Evolutionary conservation across 2,888 invertebrate species (phyloP), one percentile per base, ranked within the genome.

Genomic region (Hypomecis atomaria): DNA sequence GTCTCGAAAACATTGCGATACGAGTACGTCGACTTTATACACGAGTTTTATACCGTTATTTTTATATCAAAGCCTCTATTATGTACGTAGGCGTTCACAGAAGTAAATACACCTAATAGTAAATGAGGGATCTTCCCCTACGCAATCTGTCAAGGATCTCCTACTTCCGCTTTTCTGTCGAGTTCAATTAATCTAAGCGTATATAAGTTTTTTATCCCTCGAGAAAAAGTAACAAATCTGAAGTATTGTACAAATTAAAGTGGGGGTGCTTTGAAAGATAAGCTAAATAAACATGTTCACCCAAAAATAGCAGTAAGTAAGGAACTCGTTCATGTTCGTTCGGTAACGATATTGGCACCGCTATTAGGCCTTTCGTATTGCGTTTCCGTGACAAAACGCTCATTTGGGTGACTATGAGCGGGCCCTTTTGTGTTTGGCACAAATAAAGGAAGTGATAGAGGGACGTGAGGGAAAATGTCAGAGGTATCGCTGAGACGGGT

Each of bases 391-490:
- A 72, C 67, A 65, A 69, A 72, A 70, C 64, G 69, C 70, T 70
- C 67, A 67, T 67, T 67, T 62, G 50, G 64, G 57, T 45, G 61
- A 65, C 65, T 70, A 64, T 60, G 59, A 63, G 60, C 65, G 45
- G 62, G 60, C 59, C 67, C 66, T 67, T 69, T 77, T 78, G 74
- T 75, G 69, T 75, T 74, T 76, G 72, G 71, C 77, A 76, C 77
- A 78, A 78, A 78, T 78, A 81, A 79, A 73, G 73, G 68, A 74
- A 75, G 73, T 76, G 72, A 77, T 78, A 74, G 67, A 71, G 71
- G 73, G 69, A 76, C 74, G 78, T 78, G 75, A 75, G 69, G 77
- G 76, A 72, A 75, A 75, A 78, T 80, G 76, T 72, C 76, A 66
- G 71, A 78, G 78, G 76, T 74, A 73, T 63, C 62, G 65, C 69